A percentile compares a stretch with the other conserved stretches of the same genome.
Conservation (phyloP, 2,797 vertebrate species). For the Otolemur crassicaudatus region DNA sequence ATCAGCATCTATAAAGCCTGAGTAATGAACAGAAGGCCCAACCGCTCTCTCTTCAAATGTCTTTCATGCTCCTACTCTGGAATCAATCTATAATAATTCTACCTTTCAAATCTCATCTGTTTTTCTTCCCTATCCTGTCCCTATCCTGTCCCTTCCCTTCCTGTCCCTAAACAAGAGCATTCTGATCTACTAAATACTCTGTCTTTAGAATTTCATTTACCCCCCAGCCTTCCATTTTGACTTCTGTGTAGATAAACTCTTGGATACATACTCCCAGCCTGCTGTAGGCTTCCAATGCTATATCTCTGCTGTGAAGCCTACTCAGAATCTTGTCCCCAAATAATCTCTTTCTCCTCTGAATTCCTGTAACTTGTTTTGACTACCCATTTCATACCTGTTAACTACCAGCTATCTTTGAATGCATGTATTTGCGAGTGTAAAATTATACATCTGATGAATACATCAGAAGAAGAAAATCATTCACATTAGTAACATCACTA, state of each 20-base stretch:
- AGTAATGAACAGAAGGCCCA: not conserved
- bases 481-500: not conserved
- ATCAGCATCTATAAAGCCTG: not conserved
- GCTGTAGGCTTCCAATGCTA: not conserved
- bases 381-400: not conserved
- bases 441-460: not conserved
- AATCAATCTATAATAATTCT: not conserved
- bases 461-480: constrained; percentile 18
- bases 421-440: not conserved
- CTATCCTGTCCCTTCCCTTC: not conserved
- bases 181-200: not conserved
- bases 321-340: not conserved
- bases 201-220: not conserved
- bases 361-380: constrained; percentile 1
- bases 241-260: not conserved
- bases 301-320: not conserved
- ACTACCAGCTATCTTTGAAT: not conserved
- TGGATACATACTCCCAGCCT: not conserved
- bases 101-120: not conserved
- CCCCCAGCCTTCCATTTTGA: not conserved
- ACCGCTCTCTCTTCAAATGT: not conserved
- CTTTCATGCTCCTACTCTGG: not conserved
- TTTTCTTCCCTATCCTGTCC: not conserved
- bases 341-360: not conserved
- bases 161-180: not conserved